phyloP scores from a whole-genome alignment of 2,888 invertebrate genomes.

The Homarus gammarus region DNA sequence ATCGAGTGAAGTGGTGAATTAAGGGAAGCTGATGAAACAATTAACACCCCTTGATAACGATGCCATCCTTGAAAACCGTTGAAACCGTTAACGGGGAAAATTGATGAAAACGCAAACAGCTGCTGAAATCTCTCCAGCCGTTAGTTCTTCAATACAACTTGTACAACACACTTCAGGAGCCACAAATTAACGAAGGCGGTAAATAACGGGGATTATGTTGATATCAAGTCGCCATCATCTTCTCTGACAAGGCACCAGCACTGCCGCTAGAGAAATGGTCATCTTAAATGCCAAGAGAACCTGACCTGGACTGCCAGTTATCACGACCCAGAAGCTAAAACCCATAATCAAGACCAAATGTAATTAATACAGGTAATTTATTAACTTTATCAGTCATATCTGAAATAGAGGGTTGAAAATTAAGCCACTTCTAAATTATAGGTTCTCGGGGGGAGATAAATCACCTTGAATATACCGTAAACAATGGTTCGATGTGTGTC shows the following conservation, averaged over 20 bases:
- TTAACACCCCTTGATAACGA: background rate
- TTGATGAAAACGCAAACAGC: background rate
- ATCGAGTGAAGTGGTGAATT: no score
- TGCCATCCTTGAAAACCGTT: background rate
- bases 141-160: background rate
- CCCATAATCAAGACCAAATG: background rate
- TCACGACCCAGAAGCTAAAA: no score
- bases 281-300: background rate
- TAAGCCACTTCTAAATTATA: background rate
- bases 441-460: background rate
- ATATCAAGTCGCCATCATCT: background rate
- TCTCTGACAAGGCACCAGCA: background rate
- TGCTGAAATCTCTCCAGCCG: background rate
- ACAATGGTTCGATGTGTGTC: no score
- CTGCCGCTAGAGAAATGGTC: background rate
- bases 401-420: background rate
- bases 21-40: no score
- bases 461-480: background rate
- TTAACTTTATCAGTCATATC: background rate
- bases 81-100: slow-evolving; percentile 1
- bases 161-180: background rate
- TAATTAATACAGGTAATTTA: background rate
- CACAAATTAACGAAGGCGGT: background rate
- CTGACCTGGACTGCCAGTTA: background rate
- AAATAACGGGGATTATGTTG: background rate